These are phyloP conservation scores for Perccottus glenii DNA, from an alignment of 2,113 vertebrate genomes.

Conservation along the genomic window DNA sequence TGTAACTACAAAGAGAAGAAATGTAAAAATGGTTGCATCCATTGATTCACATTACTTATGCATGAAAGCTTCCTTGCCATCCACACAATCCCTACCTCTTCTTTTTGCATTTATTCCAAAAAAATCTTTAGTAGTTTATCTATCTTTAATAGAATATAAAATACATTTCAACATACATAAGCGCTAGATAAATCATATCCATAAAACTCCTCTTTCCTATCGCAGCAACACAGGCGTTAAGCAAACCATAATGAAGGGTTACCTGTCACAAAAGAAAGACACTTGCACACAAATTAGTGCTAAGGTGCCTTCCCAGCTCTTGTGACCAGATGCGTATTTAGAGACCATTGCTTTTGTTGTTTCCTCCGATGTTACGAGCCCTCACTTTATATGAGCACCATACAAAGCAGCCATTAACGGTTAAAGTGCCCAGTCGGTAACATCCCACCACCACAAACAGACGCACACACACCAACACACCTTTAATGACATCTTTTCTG, in stretches of 20 bases:
- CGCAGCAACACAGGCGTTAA: background rate
- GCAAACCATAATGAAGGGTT: slow-evolving; percentile 17
- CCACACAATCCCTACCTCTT: slow-evolving; percentile 4
- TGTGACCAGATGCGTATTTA: slow-evolving; percentile 5
- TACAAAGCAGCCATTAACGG: slow-evolving; percentile 49
- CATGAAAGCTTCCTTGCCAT: background rate
- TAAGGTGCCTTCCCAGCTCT: background rate
- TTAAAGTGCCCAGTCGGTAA: slow-evolving; percentile 50
- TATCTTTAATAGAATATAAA: background rate
- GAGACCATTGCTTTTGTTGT: slow-evolving; percentile 7
- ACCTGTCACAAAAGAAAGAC: slow-evolving; percentile 23
- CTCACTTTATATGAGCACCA: slow-evolving; percentile 38
- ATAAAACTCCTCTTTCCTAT: background rate
- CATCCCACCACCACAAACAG: slow-evolving; percentile 31
- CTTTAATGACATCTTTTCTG: slow-evolving; percentile 72
- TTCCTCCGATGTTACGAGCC: slow-evolving; percentile 16
- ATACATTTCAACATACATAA: background rate
- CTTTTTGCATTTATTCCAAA: background rate
- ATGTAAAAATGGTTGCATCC: background rate
- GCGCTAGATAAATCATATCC: background rate
- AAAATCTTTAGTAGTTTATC: background rate
- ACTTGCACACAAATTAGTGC: slow-evolving; percentile 11
- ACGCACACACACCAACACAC: slow-evolving; percentile 34
- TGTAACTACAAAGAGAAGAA: background rate
- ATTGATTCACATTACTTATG: background rate